Conservation (phyloP, 1,140 invertebrate species). For the Brachionus calyciflorus region DNA sequence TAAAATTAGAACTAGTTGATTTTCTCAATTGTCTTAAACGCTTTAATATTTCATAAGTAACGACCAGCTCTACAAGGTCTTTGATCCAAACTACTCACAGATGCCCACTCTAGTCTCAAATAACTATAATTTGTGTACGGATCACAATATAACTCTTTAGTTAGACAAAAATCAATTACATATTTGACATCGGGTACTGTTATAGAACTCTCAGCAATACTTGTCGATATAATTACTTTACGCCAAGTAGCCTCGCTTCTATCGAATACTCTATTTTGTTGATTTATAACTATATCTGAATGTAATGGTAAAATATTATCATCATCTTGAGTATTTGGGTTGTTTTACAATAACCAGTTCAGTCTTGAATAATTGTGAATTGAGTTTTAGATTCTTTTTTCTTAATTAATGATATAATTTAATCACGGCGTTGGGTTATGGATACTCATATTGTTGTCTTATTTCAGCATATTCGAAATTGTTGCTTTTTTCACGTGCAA, state of each 20-base stretch:
- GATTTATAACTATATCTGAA: slow-evolving; percentile 57
- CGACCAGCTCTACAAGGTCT: slow-evolving; percentile 81
- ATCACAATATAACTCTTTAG: slow-evolving; percentile 75
- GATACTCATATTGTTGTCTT: slow-evolving; percentile 8
- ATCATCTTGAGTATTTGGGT: slow-evolving; percentile 54
- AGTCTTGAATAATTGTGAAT: slow-evolving; percentile 57
- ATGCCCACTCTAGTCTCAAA: slow-evolving; percentile 79
- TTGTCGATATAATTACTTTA: slow-evolving; percentile 61
- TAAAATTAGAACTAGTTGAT: background rate
- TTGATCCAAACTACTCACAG: slow-evolving; percentile 81
- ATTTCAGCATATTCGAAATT: slow-evolving; percentile 9
- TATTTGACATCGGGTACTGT: too few species aligned
- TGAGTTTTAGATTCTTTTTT: slow-evolving; percentile 50
- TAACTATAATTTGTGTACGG: slow-evolving; percentile 73
- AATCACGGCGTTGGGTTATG: slow-evolving; percentile 18
- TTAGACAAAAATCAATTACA: slow-evolving; percentile 92
- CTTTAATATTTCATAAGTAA: slow-evolving; percentile 13
- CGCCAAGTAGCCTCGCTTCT: slow-evolving; percentile 51
- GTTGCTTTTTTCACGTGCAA: background rate
- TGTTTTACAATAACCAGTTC: slow-evolving; percentile 58
- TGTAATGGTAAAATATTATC: slow-evolving; percentile 54
- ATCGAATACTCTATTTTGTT: slow-evolving; percentile 56
- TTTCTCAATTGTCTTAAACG: background rate
- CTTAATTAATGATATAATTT: slow-evolving; percentile 53
- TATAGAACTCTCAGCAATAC: slow-evolving; percentile 62